phyloP scores from a whole-genome alignment of 2,797 vertebrate genomes.

The Hephaestus fuliginosus region DNA sequence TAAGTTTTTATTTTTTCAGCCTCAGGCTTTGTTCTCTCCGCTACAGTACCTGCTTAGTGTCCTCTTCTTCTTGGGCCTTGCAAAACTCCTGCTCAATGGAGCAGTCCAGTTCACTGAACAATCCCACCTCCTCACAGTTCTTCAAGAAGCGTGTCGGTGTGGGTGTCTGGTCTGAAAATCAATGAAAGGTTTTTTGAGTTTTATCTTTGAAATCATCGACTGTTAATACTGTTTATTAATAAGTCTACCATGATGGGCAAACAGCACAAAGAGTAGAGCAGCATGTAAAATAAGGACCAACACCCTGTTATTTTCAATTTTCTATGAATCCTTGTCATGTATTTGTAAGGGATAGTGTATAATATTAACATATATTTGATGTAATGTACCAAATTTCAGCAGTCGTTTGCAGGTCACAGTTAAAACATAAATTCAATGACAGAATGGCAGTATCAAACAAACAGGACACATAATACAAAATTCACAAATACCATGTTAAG shows the following conservation, averaged over 20 bases:
- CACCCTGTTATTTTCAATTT: not conserved
- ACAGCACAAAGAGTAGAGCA: not conserved
- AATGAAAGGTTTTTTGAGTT: constrained; percentile 17
- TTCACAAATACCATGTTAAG: not conserved
- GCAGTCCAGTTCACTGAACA: constrained; percentile 97
- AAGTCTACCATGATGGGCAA: not conserved
- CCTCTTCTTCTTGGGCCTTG: constrained; percentile 97
- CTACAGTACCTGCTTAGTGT: constrained; percentile 92
- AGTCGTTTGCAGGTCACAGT: not conserved
- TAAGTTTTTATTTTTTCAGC: constrained; percentile 16
- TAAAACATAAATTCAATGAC: not conserved
- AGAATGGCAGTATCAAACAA: not conserved
- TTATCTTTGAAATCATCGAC: not conserved
- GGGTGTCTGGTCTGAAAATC: constrained; percentile 94
- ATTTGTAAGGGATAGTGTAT: not conserved
- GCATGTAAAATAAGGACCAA: not conserved
- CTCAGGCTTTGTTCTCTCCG: constrained; percentile 22
- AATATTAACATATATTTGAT: not conserved
- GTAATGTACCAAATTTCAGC: not conserved
- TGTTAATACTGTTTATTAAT: not conserved
- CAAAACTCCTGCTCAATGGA: constrained; percentile 98
- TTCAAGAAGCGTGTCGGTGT: constrained; percentile 98
- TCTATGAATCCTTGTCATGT: not conserved
- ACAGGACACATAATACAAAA: not conserved
- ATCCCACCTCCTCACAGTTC: constrained; percentile 98